These are phyloP conservation scores for Drosophila kepulauana DNA, from an alignment of 1,140 invertebrate genomes.

Conservation along the genomic window DNA sequence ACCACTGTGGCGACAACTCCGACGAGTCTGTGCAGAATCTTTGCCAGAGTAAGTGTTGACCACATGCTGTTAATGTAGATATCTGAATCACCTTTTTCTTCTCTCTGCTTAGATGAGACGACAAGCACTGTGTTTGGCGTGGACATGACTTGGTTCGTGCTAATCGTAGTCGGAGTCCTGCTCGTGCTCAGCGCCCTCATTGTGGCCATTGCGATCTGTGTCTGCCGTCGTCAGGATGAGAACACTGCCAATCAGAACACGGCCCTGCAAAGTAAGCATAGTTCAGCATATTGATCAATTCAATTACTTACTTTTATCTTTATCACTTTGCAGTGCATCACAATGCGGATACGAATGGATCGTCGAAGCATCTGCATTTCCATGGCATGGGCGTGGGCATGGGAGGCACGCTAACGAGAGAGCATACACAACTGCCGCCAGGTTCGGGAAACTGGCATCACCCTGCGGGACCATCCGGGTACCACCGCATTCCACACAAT, in stretches of 20 bases:
- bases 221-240: conserved; percentile 88
- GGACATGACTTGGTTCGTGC: conserved; percentile 91
- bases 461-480: conserved; percentile 95
- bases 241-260: conserved; percentile 86
- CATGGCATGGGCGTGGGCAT: conserved; percentile 55
- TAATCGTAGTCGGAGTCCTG: conserved; percentile 88
- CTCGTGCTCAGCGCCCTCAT: conserved; percentile 89
- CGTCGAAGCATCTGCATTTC: conserved; percentile 87
- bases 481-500: conserved; percentile 86
- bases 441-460: conserved; percentile 95
- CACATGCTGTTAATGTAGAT: neutral
- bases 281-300: neutral
- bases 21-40: conserved; percentile 93
- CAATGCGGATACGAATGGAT: conserved; percentile 92
- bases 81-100: neutral
- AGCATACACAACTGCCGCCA: conserved; percentile 85
- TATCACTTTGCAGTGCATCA: conserved; percentile 88
- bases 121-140: conserved; percentile 90
- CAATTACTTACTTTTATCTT: neutral
- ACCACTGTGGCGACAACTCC: conserved; percentile 96
- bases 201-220: conserved; percentile 89
- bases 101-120: conserved; percentile 88
- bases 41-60: conserved; percentile 90
- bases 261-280: conserved; percentile 65
- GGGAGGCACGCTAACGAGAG: conserved; percentile 84